Conservation (phyloP, 1,140 invertebrate species). For the Telenomus remus region DNA sequence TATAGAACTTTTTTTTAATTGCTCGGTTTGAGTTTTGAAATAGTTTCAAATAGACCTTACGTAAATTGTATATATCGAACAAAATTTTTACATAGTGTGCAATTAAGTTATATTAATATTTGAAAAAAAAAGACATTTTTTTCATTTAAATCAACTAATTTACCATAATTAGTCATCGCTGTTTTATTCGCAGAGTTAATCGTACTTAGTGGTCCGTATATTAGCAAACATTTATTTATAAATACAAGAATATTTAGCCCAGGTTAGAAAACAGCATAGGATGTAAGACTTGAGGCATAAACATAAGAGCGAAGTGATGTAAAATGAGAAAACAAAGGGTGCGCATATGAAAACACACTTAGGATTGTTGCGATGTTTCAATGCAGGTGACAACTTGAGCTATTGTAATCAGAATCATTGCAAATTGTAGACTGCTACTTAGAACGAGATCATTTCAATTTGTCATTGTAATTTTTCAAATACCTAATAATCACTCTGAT, state of each 20-base stretch:
- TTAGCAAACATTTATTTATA: constrained; percentile 21
- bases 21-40: background rate
- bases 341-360: background rate
- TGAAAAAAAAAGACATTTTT: background rate
- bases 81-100: no score
- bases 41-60: no score
- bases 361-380: constrained; percentile 14
- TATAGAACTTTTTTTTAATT: background rate
- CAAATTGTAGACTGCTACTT: constrained; percentile 6
- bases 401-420: constrained; percentile 23
- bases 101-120: no score
- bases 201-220: constrained; percentile 34
- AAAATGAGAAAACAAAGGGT: constrained; percentile 13
- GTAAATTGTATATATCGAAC: no score
- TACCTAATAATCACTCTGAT: constrained; percentile 22
- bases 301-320: constrained; percentile 18
- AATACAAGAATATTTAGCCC: constrained; percentile 18
- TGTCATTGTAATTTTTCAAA: constrained; percentile 7
- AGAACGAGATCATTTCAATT: constrained; percentile 11
- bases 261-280: constrained; percentile 35
- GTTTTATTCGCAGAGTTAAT: constrained; percentile 6
- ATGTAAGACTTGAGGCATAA: constrained; percentile 15
- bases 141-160: background rate
- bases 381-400: constrained; percentile 2
- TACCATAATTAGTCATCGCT: background rate